phyloP scores from a whole-genome alignment of 2,797 vertebrate genomes.

The Scyliorhinus canicula region DNA sequence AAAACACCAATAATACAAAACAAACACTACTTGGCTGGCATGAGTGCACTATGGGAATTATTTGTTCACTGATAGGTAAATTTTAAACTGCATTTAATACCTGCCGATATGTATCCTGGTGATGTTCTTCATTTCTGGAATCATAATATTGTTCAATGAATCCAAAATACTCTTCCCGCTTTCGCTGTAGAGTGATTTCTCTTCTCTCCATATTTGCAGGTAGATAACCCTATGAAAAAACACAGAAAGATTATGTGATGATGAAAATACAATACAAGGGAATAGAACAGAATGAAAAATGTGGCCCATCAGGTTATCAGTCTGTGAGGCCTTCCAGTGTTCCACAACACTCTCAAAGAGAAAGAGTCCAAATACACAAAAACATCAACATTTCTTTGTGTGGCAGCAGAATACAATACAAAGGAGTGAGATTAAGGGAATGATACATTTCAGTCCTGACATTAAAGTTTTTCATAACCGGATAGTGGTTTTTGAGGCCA shows the following conservation, averaged over 20 bases:
- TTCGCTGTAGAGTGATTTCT: conserved; percentile 80
- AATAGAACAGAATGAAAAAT: neutral
- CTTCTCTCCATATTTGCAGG: conserved; percentile 87
- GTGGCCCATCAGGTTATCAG: neutral
- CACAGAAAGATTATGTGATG: neutral
- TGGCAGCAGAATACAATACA: neutral
- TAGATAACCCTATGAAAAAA: conserved; percentile 76
- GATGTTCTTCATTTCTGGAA: conserved; percentile 89
- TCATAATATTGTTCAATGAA: conserved; percentile 98
- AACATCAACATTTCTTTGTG: neutral
- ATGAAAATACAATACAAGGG: neutral
- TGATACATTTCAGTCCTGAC: neutral
- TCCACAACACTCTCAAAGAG: neutral
- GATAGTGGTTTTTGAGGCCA: neutral
- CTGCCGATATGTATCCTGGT: conserved; percentile 95
- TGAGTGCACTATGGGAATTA: neutral
- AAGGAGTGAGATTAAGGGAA: neutral
- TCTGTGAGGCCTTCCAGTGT: neutral
- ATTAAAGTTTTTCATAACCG: neutral
- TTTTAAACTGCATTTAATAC: conserved; percentile 51
- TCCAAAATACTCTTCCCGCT: conserved; percentile 93
- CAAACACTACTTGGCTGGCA: neutral
- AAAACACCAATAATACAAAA: neutral
- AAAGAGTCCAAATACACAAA: neutral
- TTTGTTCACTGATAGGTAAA: neutral